phyloP scores from a whole-genome alignment of 1,140 invertebrate species.

The Periplaneta americana region DNA sequence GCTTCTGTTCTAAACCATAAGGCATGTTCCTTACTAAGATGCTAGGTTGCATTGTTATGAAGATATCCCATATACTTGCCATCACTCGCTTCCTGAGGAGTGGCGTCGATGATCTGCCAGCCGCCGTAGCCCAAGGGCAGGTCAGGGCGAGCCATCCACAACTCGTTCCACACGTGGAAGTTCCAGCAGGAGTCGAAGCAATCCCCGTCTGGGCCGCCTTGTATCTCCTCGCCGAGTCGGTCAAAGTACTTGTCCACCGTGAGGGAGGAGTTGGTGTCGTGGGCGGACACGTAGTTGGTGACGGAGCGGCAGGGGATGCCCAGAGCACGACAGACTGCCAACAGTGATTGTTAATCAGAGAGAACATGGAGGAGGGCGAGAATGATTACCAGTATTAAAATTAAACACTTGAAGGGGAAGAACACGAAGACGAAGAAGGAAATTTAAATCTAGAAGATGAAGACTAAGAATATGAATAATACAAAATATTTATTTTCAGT shows the following conservation, averaged over 20 bases:
- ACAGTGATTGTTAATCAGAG: too few species aligned
- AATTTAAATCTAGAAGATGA: too few species aligned
- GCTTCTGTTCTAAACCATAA: too few species aligned
- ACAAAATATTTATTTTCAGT: too few species aligned
- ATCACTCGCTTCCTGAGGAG: slow-evolving; percentile 68
- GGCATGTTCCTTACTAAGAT: too few species aligned
- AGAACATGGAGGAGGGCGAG: too few species aligned
- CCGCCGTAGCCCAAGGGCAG: slow-evolving; percentile 66
- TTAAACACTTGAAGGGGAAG: too few species aligned
- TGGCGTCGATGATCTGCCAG: slow-evolving; percentile 75
- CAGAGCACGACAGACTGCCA: slow-evolving; percentile 47
- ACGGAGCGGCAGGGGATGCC: slow-evolving; percentile 68
- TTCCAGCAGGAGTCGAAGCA: slow-evolving; percentile 63
- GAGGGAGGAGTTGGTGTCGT: slow-evolving; percentile 65
- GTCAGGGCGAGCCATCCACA: slow-evolving; percentile 73
- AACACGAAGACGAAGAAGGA: too few species aligned
- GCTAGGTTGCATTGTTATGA: too few species aligned
- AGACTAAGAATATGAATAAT: too few species aligned
- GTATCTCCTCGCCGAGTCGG: slow-evolving; percentile 54
- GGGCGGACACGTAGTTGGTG: slow-evolving; percentile 72
- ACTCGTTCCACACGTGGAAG: slow-evolving; percentile 83
- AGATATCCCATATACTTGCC: slow-evolving; percentile 33
- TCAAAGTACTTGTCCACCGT: slow-evolving; percentile 61
- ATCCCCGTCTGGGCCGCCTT: slow-evolving; percentile 51
- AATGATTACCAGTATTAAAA: too few species aligned